A percentile compares a stretch with the other conserved stretches of the same genome.
Conservation (phyloP, 2,113 vertebrate genomes). For the Passerina amoena region DNA sequence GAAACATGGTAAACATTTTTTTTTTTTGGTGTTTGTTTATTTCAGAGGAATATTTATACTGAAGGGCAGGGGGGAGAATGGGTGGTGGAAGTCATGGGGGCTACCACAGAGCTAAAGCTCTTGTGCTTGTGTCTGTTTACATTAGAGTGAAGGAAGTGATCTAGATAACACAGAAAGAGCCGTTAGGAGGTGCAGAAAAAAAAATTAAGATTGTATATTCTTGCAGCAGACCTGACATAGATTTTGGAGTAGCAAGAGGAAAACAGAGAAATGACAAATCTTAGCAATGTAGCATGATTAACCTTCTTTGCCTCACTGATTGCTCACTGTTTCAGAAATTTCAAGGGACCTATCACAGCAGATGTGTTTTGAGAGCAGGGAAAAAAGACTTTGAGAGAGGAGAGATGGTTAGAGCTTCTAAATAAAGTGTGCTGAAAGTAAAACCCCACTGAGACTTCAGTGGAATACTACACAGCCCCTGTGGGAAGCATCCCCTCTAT, state of each 20-base stretch:
- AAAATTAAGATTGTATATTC: neutral
- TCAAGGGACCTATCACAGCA: neutral
- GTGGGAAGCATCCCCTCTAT: neutral
- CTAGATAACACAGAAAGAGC: neutral
- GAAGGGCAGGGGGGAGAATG: neutral
- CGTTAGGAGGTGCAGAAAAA: neutral
- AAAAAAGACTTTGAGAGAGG: neutral
- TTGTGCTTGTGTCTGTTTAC: neutral
- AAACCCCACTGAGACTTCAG: neutral
- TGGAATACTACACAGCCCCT: neutral
- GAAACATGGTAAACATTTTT: slow-evolving; percentile 75
- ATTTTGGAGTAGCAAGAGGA: neutral
- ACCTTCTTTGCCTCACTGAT: neutral
- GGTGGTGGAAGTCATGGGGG: neutral
- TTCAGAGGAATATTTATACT: neutral
- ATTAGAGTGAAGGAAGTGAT: neutral
- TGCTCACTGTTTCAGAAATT: neutral
- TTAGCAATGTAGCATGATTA: neutral
- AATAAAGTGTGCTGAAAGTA: neutral
- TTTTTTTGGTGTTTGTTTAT: neutral
- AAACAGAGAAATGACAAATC: neutral
- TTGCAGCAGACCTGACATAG: neutral
- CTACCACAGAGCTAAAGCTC: neutral
- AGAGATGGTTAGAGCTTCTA: neutral
- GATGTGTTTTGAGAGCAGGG: neutral